Evolutionary conservation across 2,113 vertebrate genomes (phyloP), one percentile per base, ranked within the genome.

Genomic region (Phalacrocorax brasilianus): DNA sequence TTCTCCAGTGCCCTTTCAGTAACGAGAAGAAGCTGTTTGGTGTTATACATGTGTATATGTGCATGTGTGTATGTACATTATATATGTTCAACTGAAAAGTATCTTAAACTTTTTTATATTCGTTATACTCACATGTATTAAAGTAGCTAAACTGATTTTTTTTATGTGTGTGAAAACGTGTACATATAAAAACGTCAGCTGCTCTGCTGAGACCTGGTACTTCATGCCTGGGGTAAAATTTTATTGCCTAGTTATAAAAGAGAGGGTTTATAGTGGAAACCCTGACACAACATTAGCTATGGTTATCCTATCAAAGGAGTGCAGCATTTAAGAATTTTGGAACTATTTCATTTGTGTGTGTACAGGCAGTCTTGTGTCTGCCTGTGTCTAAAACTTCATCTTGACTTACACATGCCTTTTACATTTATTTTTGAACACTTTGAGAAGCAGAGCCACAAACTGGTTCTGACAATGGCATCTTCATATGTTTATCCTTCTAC

Each of bases 251-350:
- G 91, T 95, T 95, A 94, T 97, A 97, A 97, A 96, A 97, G 85
- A 87, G 68, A 96, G n/a, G 49, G 50, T 97, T 97, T 96, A 97
- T 66, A 96, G 95, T 97, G 97, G 96, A 98, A 97, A 97, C 66
- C 93, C 73, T 98, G 97, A 97, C 93, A 93, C 85, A 91, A 66
- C 50, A 92, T 93, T 96, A 96, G 95, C 81, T 92, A 92, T 49
- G 62, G 91, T 85, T 91, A 38, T 38, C 47, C 44, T 72, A 72
- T 96, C 92, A 96, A 93, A 96, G 62, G 82, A 96, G 87, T 85
- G 86, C 50, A 97, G 84, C 83, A 73, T 89, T 95, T 78, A 93
- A 86, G 73, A 93, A 93, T 94, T 96, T 91, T 88, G 87, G 62
- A 92, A 72, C 82, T 93, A 59, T 66, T 96, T 76, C 0, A 2